phyloP scores from a whole-genome alignment of 2,797 vertebrate species.

The Anableps anableps region DNA sequence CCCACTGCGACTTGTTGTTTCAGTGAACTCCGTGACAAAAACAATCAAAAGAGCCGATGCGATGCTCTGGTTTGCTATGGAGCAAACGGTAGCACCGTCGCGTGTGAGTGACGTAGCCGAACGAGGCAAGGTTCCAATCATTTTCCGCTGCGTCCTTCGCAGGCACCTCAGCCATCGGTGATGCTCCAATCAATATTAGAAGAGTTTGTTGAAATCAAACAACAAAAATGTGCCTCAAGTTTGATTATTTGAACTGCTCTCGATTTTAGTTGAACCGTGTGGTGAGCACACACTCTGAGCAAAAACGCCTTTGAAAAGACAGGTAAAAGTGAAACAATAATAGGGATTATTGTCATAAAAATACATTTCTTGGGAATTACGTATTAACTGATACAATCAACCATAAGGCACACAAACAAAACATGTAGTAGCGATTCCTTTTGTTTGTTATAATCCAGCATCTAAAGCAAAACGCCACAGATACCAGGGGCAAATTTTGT shows the following conservation, averaged over 20 bases:
- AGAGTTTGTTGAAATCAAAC: background rate
- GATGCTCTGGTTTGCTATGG: conserved; percentile 39
- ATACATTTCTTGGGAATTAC: background rate
- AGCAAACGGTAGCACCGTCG: conserved; percentile 29
- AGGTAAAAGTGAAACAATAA: background rate
- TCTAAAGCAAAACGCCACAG: background rate
- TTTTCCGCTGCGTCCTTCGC: background rate
- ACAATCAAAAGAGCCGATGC: conserved; percentile 59
- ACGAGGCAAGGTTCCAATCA: conserved; percentile 46
- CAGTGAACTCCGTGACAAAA: conserved; percentile 47
- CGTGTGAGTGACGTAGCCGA: conserved; percentile 24
- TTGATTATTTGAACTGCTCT: background rate
- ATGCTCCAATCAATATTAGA: background rate
- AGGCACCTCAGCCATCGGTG: background rate
- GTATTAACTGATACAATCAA: background rate
- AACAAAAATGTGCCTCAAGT: background rate
- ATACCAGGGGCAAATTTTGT: background rate
- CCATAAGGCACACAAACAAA: background rate
- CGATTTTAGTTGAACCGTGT: background rate
- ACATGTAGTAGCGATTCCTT: background rate
- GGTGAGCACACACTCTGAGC: background rate
- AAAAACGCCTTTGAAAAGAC: background rate
- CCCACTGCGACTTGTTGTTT: conserved; percentile 2
- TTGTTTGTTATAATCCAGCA: background rate
- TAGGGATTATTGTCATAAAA: no score